Percentiles rank a stretch among this genome's conserved stretches.
Evolutionary conservation across 2,888 invertebrate genomes (phyloP).

Genomic region (Timema podura): DNA sequence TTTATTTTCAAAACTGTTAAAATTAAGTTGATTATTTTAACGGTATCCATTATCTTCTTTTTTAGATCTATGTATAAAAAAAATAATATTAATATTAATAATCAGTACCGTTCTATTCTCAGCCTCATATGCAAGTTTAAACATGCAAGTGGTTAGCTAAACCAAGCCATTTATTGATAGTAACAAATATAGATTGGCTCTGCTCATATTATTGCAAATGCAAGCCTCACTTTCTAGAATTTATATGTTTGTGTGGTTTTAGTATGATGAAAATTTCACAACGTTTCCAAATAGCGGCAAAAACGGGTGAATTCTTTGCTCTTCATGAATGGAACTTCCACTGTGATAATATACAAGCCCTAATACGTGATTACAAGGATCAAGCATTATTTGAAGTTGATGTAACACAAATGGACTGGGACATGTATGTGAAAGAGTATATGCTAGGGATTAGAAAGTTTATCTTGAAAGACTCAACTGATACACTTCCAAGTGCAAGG

Average conservation of each 20-base stretch:
- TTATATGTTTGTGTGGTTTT: conserved; percentile 32
- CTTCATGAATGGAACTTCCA: conserved; percentile 80
- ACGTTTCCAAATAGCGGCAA: conserved; percentile 71
- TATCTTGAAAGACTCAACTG: conserved; percentile 71
- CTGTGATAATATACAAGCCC: conserved; percentile 56
- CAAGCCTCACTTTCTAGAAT: not conserved
- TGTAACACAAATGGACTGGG: conserved; percentile 66
- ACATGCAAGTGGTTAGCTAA: no score
- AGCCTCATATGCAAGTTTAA: no score
- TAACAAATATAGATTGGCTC: not conserved
- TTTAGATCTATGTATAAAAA: no score
- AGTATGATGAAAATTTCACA: conserved; percentile 83
- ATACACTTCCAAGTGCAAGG: conserved; percentile 60
- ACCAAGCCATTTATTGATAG: no score
- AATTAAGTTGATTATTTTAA: no score
- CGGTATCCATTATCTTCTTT: no score
- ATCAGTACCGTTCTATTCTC: no score
- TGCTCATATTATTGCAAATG: not conserved
- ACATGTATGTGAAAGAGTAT: conserved; percentile 72
- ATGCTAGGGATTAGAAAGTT: conserved; percentile 79
- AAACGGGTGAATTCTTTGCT: conserved; percentile 80
- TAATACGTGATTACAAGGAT: conserved; percentile 54
- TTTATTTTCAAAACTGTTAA: no score
- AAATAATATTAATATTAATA: no score
- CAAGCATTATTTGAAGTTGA: conserved; percentile 62